Evolutionary conservation across 2,113 vertebrate species (phyloP).

Genomic region (Hydrolagus affinis): DNA sequence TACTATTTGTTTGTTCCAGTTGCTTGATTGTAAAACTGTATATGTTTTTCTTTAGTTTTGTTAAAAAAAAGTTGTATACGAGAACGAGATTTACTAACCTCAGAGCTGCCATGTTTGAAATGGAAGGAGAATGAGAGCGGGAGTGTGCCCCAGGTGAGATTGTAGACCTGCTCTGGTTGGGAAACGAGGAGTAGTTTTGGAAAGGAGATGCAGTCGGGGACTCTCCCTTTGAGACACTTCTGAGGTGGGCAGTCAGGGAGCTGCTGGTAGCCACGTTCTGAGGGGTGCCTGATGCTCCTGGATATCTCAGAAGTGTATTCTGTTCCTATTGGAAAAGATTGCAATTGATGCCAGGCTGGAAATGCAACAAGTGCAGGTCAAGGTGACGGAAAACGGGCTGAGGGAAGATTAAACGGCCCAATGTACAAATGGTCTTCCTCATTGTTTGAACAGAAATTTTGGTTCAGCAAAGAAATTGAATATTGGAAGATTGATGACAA

Average conservation of each 20-base stretch:
- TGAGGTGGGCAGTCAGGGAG: slow-evolving; percentile 71
- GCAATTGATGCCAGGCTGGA: not conserved
- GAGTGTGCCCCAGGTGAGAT: slow-evolving; percentile 77
- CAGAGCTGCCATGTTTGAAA: slow-evolving; percentile 88
- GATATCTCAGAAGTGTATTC: slow-evolving; percentile 69
- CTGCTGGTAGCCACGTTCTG: slow-evolving; percentile 60
- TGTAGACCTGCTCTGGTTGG: slow-evolving; percentile 70
- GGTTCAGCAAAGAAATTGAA: too few species aligned
- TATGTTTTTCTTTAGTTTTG: too few species aligned
- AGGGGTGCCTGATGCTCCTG: slow-evolving; percentile 61
- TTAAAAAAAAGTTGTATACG: too few species aligned
- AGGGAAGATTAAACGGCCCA: too few species aligned
- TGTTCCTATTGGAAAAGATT: slow-evolving; percentile 63
- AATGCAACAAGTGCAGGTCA: too few species aligned
- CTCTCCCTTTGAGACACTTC: slow-evolving; percentile 76
- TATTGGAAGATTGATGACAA: too few species aligned
- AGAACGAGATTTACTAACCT: slow-evolving; percentile 52
- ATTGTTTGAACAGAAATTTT: too few species aligned
- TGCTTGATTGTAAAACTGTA: too few species aligned
- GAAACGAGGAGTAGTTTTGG: slow-evolving; percentile 75
- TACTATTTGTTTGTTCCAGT: too few species aligned
- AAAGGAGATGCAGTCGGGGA: slow-evolving; percentile 74
- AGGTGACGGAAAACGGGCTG: too few species aligned
- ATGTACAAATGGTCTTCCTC: too few species aligned
- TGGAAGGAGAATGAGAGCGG: slow-evolving; percentile 76